A percentile compares a stretch with the other conserved stretches of the same genome.
These are phyloP conservation scores for honey bee (Apis mellifera) DNA, from an alignment of 1,140 invertebrate species.

Conservation along the genomic window DNA sequence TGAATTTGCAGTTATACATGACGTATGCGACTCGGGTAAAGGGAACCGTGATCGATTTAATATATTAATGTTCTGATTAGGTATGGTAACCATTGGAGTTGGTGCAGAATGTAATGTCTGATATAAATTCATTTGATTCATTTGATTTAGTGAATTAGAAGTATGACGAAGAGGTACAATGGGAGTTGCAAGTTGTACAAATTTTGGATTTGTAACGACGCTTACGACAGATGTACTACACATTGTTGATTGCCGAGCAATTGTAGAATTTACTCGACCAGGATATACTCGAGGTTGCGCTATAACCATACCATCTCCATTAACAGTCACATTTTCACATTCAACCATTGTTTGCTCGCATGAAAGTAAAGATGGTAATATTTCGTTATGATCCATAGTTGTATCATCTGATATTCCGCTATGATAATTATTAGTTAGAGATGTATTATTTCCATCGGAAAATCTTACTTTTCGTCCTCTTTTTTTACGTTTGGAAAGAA, in stretches of 20 bases:
- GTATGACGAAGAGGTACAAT: background rate
- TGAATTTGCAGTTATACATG: slow-evolving; percentile 21
- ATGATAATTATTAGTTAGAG: background rate
- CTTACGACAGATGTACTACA: slow-evolving; percentile 32
- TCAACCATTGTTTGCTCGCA: slow-evolving; percentile 72
- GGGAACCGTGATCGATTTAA: slow-evolving; percentile 48
- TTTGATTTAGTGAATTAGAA: background rate
- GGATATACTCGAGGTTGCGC: background rate
- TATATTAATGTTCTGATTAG: slow-evolving; percentile 40
- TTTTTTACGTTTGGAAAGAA: slow-evolving; percentile 57
- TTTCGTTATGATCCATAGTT: slow-evolving; percentile 36
- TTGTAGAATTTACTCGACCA: slow-evolving; percentile 8
- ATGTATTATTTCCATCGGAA: background rate
- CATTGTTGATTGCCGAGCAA: slow-evolving; percentile 16
- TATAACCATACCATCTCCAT: slow-evolving; percentile 49
- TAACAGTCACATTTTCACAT: slow-evolving; percentile 62
- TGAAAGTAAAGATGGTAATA: slow-evolving; percentile 62
- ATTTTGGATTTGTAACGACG: background rate
- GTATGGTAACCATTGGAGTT: slow-evolving; percentile 74
- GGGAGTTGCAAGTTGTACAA: background rate
- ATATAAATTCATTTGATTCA: slow-evolving; percentile 1
- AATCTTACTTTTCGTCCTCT: background rate
- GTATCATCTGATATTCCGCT: background rate
- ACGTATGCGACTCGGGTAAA: slow-evolving; percentile 43
- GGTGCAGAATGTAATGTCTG: background rate